These are phyloP conservation scores for Anagrus nilaparvatae DNA, from an alignment of 1,140 invertebrate species.

Conservation along the genomic window DNA sequence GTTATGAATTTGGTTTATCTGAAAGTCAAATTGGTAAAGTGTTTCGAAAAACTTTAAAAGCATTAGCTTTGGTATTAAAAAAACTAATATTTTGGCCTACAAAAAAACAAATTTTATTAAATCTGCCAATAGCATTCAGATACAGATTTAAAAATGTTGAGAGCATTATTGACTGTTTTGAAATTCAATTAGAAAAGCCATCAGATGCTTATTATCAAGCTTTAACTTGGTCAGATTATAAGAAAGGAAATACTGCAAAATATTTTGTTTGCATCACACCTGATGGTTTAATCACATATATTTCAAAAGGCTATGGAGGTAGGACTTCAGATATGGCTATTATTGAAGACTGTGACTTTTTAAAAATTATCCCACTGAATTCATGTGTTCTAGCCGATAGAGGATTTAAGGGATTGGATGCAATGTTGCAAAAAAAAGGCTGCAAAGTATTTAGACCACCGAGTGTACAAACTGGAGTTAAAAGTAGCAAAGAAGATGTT, in stretches of 20 bases:
- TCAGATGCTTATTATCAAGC: constrained; percentile 31
- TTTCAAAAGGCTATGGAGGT: constrained; percentile 35
- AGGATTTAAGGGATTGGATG: constrained; percentile 28
- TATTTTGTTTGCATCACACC: constrained; percentile 39
- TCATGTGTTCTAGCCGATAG: constrained; percentile 27
- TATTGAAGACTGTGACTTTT: constrained; percentile 29
- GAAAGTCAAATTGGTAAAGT: constrained; percentile 6
- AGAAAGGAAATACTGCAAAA: constrained; percentile 40
- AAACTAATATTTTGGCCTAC: constrained; percentile 15
- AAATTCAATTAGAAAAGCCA: constrained; percentile 37
- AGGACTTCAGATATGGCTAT: constrained; percentile 28
- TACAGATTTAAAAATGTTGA: constrained; percentile 24
- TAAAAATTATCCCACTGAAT: constrained; percentile 20
- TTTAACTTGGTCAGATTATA: constrained; percentile 40
- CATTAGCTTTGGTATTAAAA: constrained; percentile 11
- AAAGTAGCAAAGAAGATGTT: constrained; percentile 20
- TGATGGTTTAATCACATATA: constrained; percentile 34
- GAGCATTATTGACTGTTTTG: constrained; percentile 34
- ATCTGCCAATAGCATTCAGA: constrained; percentile 21
- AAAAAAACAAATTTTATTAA: constrained; percentile 2
- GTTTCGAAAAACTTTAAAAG: constrained; percentile 11
- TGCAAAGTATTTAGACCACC: constrained; percentile 15
- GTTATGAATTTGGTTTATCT: constrained; percentile 14
- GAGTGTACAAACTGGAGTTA: constrained; percentile 13
- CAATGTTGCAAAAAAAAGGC: constrained; percentile 16